Conservation (phyloP, 2,888 invertebrate species). For the Eupithecia vulgata region DNA sequence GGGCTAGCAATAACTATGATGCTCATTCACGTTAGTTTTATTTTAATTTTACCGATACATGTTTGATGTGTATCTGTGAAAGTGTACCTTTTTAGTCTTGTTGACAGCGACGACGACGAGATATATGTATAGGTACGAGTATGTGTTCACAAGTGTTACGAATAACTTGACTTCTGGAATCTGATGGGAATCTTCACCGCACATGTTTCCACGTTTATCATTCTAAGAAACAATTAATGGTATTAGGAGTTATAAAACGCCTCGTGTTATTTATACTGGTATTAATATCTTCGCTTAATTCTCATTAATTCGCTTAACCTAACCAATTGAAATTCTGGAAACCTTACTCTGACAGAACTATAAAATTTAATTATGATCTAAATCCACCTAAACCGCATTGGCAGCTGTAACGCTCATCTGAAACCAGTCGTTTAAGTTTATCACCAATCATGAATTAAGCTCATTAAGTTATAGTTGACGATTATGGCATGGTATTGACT, state of each 20-base stretch:
- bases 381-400: constrained; percentile 27
- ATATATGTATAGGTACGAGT: background rate
- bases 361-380: constrained; percentile 31
- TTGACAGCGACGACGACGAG: background rate
- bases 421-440: constrained; percentile 32
- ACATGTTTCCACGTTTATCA: background rate
- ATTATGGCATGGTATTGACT: constrained; percentile 39
- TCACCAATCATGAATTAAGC: constrained; percentile 42
- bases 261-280: background rate
- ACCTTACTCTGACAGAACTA: constrained; percentile 14
- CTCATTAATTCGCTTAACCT: constrained; percentile 1
- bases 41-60: constrained; percentile 4
- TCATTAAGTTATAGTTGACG: constrained; percentile 44
- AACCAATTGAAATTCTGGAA: constrained; percentile 10
- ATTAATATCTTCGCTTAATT: background rate
- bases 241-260: background rate
- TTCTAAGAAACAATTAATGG: background rate
- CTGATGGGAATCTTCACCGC: background rate
- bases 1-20: constrained; percentile 33
- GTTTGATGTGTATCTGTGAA: constrained; percentile 1
- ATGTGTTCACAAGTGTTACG: background rate
- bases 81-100: background rate
- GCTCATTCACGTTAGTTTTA: constrained; percentile 7
- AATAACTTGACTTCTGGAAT: background rate
- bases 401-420: constrained; percentile 37